Evolutionary conservation across 2,888 invertebrate species (phyloP).

Genomic region (Eristalis arbustorum): DNA sequence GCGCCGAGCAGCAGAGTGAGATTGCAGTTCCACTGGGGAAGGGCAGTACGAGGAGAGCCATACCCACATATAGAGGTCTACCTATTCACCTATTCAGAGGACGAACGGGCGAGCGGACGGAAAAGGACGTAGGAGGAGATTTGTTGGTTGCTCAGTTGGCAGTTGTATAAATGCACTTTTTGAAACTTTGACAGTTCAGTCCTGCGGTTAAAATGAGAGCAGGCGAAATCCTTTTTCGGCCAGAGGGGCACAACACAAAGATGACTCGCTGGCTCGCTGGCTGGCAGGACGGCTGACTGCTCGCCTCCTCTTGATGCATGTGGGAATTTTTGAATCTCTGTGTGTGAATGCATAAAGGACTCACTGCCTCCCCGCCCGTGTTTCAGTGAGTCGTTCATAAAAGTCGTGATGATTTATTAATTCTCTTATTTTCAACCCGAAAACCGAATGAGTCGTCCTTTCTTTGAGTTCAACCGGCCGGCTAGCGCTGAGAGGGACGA

Average conservation of each 20-base stretch:
- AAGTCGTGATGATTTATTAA: conserved; percentile 66
- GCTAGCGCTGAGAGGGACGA: not conserved
- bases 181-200: conserved; percentile 70
- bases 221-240: conserved; percentile 53
- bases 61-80: conserved; percentile 1
- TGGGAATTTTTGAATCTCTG: conserved; percentile 40
- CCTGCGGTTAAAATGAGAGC: conserved; percentile 69
- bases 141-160: conserved; percentile 67
- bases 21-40: conserved; percentile 44
- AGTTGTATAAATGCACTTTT: conserved; percentile 71
- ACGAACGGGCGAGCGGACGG: not conserved
- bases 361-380: conserved; percentile 5
- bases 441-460: conserved; percentile 9
- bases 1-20: conserved; percentile 23
- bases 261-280: not conserved
- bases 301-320: conserved; percentile 45
- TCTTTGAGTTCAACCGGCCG: conserved; percentile 3
- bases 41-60: not conserved
- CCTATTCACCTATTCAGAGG: not conserved
- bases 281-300: conserved; percentile 17
- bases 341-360: conserved; percentile 13
- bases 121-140: conserved; percentile 22
- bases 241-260: conserved; percentile 3
- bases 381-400: conserved; percentile 33
- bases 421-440: conserved; percentile 48